phyloP scores from a whole-genome alignment of 2,888 invertebrate genomes.

The Drosophila melanocephala region DNA sequence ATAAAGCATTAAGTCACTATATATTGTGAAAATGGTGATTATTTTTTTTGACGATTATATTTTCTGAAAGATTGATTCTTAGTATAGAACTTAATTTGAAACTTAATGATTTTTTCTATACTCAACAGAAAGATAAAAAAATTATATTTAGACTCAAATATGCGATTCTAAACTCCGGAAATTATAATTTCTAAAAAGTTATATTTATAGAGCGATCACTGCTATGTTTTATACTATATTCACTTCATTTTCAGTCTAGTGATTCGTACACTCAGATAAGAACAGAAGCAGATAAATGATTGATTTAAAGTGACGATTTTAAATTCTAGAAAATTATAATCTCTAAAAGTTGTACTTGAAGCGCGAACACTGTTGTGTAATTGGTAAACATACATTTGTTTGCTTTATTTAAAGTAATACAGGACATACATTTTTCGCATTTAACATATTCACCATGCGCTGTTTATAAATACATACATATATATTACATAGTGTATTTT shows the following conservation, averaged over 20 bases:
- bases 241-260: background rate
- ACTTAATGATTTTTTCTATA: background rate
- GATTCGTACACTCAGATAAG: background rate
- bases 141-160: background rate
- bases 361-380: background rate
- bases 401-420: constrained; percentile 8
- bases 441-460: background rate
- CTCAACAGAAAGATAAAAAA: background rate
- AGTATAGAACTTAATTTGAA: background rate
- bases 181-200: background rate
- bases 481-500: background rate
- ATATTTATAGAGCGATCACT: background rate
- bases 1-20: background rate
- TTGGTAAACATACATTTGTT: background rate
- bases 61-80: background rate
- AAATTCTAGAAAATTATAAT: background rate
- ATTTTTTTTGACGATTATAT: background rate
- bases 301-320: background rate
- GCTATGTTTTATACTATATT: background rate
- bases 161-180: background rate
- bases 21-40: background rate
- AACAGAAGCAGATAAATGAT: background rate
- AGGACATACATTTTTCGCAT: background rate
- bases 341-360: background rate
- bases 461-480: constrained; percentile 1